Conservation (phyloP, 2,113 vertebrate species). For the Alces alces region DNA sequence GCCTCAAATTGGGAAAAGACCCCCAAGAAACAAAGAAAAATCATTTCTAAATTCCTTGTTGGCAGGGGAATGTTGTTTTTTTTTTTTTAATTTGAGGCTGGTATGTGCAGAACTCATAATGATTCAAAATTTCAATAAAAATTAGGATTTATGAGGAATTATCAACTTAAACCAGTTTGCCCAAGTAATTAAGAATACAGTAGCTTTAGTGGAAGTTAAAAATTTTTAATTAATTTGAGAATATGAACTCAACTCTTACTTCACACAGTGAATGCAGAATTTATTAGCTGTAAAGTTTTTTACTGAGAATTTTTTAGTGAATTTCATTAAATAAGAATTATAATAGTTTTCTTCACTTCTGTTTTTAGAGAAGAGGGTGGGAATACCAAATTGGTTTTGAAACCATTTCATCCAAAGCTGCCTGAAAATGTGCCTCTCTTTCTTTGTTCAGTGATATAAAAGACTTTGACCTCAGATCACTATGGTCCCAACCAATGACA, state of each 20-base stretch:
- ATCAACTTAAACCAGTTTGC: not conserved
- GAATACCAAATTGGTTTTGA: not conserved
- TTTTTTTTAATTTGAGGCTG: not conserved
- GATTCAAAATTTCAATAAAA: not conserved
- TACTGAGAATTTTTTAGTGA: not conserved
- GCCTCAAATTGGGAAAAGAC: not conserved
- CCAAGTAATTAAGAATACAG: not conserved
- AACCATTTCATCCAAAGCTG: not conserved
- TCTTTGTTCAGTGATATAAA: not conserved
- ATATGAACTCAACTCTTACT: not conserved
- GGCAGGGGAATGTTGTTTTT: not conserved
- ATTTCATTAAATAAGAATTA: not conserved
- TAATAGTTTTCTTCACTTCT: not conserved
- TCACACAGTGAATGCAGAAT: not conserved
- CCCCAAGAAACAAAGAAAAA: not conserved
- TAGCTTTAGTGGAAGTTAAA: not conserved
- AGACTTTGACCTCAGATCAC: not conserved
- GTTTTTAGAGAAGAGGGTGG: not conserved
- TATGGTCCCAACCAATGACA: not conserved
- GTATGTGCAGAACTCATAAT: not conserved
- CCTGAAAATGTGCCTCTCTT: not conserved
- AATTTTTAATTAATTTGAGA: conserved; percentile 43
- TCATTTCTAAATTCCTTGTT: not conserved
- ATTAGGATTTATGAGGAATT: not conserved
- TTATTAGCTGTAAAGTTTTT: not conserved